phyloP scores from a whole-genome alignment of 2,888 invertebrate species.

The Lacanobia wlatinum region DNA sequence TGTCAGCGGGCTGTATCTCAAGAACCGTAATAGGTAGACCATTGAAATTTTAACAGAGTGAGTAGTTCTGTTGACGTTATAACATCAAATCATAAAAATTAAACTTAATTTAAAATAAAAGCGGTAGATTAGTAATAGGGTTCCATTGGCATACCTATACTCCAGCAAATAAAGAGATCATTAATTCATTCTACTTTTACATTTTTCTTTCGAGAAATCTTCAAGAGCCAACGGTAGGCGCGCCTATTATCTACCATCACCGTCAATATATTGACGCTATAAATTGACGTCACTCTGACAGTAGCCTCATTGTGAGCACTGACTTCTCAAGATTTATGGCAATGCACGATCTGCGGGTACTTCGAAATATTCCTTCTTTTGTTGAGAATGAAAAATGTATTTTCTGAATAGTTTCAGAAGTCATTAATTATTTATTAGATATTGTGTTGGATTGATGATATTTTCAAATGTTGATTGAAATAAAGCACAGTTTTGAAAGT shows the following conservation, averaged over 20 bases:
- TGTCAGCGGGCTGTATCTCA: too few relatives aligned
- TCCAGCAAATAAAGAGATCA: too few relatives aligned
- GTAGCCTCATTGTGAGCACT: constrained; percentile 56
- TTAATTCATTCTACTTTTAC: background rate
- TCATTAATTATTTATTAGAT: constrained; percentile 39
- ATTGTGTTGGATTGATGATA: constrained; percentile 5
- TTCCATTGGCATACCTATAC: too few relatives aligned
- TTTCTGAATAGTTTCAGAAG: constrained; percentile 25
- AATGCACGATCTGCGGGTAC: constrained; percentile 24
- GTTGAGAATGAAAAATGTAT: constrained; percentile 46
- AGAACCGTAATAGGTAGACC: too few relatives aligned
- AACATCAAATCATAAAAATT: too few relatives aligned
- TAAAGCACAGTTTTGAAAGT: background rate
- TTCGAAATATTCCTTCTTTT: constrained; percentile 33
- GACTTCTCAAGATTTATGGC: constrained; percentile 57
- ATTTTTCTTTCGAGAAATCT: constrained; percentile 8
- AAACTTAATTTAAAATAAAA: too few relatives aligned
- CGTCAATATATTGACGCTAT: constrained; percentile 63
- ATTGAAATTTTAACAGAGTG: too few relatives aligned
- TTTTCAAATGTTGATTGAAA: constrained; percentile 25
- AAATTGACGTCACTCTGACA: constrained; percentile 60
- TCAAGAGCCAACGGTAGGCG: constrained; percentile 12
- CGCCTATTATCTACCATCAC: constrained; percentile 60
- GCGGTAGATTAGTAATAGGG: too few relatives aligned
- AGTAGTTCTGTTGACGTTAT: too few relatives aligned